Evolutionary conservation across 2,888 invertebrate species (phyloP).

Genomic region (Chrysolina oricalcia): DNA sequence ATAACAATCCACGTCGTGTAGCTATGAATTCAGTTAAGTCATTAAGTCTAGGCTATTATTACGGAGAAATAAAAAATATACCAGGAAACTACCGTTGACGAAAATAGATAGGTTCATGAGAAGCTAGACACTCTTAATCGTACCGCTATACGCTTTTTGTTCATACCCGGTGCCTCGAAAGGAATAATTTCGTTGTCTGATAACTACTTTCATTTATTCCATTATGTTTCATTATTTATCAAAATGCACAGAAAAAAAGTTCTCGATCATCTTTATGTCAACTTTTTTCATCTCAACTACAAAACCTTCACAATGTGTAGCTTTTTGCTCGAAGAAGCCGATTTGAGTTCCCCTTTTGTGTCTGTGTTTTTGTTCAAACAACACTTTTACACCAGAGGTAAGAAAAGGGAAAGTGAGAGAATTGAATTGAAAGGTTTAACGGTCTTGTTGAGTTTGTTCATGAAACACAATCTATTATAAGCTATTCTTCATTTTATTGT

Average conservation of each 20-base stretch:
- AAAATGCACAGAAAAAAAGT: not conserved
- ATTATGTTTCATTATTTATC: slow-evolving; percentile 19
- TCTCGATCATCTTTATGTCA: not conserved
- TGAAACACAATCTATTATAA: too few relatives aligned
- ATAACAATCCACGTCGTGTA: slow-evolving; percentile 24
- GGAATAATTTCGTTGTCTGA: slow-evolving; percentile 1
- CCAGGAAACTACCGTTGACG: slow-evolving; percentile 25
- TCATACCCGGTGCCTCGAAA: slow-evolving; percentile 4
- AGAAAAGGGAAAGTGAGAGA: too few relatives aligned
- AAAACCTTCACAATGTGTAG: too few relatives aligned
- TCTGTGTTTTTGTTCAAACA: too few relatives aligned
- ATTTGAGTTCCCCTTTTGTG: not conserved
- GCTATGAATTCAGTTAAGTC: slow-evolving; percentile 22
- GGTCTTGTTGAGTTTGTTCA: too few relatives aligned
- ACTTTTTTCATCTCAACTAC: not conserved
- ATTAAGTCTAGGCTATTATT: slow-evolving; percentile 26
- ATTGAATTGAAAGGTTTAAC: too few relatives aligned
- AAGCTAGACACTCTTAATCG: slow-evolving; percentile 18
- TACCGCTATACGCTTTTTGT: slow-evolving; percentile 15
- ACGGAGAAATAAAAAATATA: slow-evolving; percentile 21
- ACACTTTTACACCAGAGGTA: too few relatives aligned
- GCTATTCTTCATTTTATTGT: too few relatives aligned
- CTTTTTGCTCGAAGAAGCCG: too few relatives aligned
- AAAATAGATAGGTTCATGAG: slow-evolving; percentile 22
- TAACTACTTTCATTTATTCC: slow-evolving; percentile 18